Conservation (phyloP, 2,113 vertebrate species). For the Archocentrus centrarchus region DNA sequence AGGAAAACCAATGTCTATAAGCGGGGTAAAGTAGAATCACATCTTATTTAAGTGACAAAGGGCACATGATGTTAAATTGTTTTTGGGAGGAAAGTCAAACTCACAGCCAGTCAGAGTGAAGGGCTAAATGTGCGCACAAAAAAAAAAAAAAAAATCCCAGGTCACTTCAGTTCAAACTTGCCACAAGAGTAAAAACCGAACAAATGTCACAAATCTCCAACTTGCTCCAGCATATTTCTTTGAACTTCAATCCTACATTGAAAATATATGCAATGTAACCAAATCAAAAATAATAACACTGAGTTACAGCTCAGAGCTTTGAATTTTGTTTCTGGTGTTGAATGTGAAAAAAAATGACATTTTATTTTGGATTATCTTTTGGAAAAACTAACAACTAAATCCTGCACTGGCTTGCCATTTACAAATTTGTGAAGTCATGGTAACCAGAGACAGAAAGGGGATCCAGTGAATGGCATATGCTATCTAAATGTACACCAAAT, state of each 20-base stretch:
- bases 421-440: not conserved
- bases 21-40: not conserved
- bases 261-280: not conserved
- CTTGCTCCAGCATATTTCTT: not conserved
- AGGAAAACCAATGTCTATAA: slow-evolving; percentile 34
- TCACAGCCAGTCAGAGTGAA: slow-evolving; percentile 29
- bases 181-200: not conserved
- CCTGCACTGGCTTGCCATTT: not conserved
- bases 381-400: not conserved
- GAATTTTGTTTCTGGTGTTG: not conserved
- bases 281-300: not conserved
- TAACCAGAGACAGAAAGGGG: not conserved
- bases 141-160: not conserved
- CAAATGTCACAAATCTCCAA: not conserved
- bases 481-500: slow-evolving; percentile 4
- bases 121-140: not conserved
- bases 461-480: not conserved
- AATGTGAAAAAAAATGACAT: not conserved
- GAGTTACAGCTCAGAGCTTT: not conserved
- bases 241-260: not conserved
- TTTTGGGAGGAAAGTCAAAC: slow-evolving; percentile 22
- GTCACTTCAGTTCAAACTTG: not conserved
- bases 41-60: slow-evolving; percentile 19
- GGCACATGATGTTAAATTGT: slow-evolving; percentile 36
- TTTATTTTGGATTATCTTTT: not conserved